Base-by-base conservation (phyloP, 1,140 invertebrate species). In the Rhyacophila brunnea region DNA sequence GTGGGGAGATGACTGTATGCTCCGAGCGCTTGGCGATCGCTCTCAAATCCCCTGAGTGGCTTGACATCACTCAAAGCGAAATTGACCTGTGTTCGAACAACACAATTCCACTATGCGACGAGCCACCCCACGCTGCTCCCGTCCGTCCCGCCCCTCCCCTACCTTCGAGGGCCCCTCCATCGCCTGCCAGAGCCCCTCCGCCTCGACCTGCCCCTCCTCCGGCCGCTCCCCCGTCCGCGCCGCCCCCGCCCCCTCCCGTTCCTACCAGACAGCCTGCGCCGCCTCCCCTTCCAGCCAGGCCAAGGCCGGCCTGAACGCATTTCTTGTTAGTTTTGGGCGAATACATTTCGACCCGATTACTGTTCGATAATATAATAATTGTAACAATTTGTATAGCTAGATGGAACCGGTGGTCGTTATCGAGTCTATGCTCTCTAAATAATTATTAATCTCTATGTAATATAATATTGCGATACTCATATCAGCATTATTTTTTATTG, bases 41-140 rank as follows among this genome's bases (percentile, higher is more conserved):
- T n/a, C 75, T 96, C 1, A 94, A 92, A 74, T 92, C 92, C 0
- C 83, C 85, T 1, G 83, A 93, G 60, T 97, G 94, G 94, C 80
- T 88, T 28, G 81, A 85, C 23, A 80, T 88, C 63, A 86, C 93
- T 7, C 83, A 89, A 66, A 84, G 88, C 46, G 93, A 96, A 77
- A 85, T 96, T 64, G 85, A 83, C 44, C 76, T 94, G 9, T 93
- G 90, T 73, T 86, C 87, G 11, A 89, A 89, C 62, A 93, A 93
- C 65, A 93, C 91, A 2, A 79, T 89, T 43, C 86, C 91, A 5
- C 76, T 95, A 18, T 87, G 81, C 67, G 79, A 79, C 6, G 70
- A 77, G 5, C 71, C 0, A 65, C 78, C 71, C 23, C 68, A 65
- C 20, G 68, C 69, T 51, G 58, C 64, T 17, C 52, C 56, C 38